A percentile compares a stretch with the other conserved stretches of the same genome.
These are phyloP conservation scores for Pomacea canaliculata DNA, from an alignment of 2,888 invertebrate genomes.

Conservation along the genomic window DNA sequence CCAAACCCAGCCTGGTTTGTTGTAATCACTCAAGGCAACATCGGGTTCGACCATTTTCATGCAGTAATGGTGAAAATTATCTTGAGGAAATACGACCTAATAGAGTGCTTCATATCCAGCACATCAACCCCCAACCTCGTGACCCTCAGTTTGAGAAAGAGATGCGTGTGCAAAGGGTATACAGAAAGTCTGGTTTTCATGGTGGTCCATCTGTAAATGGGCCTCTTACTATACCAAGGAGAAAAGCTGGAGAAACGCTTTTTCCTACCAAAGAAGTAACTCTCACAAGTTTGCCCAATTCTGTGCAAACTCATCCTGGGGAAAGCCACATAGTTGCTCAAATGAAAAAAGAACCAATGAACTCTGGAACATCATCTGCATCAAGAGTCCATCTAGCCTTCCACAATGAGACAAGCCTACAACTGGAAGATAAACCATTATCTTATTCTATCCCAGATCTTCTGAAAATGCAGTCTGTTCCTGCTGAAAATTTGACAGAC, in stretches of 20 bases:
- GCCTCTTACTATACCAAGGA: slow-evolving; percentile 24
- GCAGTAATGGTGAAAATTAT: slow-evolving; percentile 28
- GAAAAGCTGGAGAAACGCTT: slow-evolving; percentile 14
- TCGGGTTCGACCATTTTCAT: slow-evolving; percentile 43
- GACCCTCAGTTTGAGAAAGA: slow-evolving; percentile 56
- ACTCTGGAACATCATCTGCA: background rate
- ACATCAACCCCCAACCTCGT: slow-evolving; percentile 52
- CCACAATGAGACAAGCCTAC: background rate
- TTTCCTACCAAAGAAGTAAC: background rate
- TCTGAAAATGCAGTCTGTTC: background rate
- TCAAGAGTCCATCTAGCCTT: slow-evolving; percentile 18
- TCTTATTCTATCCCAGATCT: too few species aligned
- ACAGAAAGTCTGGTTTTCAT: slow-evolving; percentile 36
- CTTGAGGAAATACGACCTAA: slow-evolving; percentile 50
- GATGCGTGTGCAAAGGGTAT: slow-evolving; percentile 46
- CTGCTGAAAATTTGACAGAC: background rate
- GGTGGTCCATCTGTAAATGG: slow-evolving; percentile 27
- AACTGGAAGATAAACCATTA: background rate
- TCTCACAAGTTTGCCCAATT: background rate
- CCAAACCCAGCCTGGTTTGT: background rate
- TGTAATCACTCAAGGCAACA: slow-evolving; percentile 11
- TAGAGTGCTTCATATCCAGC: slow-evolving; percentile 48
- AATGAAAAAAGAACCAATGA: too few species aligned
- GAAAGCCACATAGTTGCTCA: background rate
- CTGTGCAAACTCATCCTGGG: too few species aligned